These are phyloP conservation scores for Solen grandis DNA, from an alignment of 1,140 invertebrate species.

Conservation along the genomic window DNA sequence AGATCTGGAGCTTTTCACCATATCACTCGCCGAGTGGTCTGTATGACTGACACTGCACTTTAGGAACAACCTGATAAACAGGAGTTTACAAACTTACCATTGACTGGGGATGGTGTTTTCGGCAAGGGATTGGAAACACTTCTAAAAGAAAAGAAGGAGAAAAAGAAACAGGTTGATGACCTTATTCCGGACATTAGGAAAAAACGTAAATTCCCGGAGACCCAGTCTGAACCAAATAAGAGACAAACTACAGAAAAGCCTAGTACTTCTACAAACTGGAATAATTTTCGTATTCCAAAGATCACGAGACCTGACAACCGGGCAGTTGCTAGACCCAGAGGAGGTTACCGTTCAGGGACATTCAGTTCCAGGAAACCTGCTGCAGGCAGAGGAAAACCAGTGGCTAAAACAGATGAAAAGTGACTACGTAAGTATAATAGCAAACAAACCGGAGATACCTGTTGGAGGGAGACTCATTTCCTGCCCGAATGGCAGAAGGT, in stretches of 20 bases:
- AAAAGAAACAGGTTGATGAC: constrained; percentile 32
- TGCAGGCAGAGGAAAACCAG: not conserved
- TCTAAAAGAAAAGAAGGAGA: constrained; percentile 22
- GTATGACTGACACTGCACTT: constrained; percentile 4
- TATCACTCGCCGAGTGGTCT: not conserved
- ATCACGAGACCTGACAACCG: constrained; percentile 5
- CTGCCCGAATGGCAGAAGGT: constrained; percentile 27
- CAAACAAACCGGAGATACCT: constrained; percentile 22
- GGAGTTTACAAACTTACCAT: too few species aligned
- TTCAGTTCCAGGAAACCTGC: not conserved
- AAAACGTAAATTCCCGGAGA: constrained; percentile 6
- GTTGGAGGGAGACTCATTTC: constrained; percentile 31
- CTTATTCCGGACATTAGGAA: constrained; percentile 28
- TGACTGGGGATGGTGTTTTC: constrained; percentile 39
- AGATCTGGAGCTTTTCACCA: too few species aligned
- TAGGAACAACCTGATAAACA: constrained; percentile 6
- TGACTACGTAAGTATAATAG: constrained; percentile 20
- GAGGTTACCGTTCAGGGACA: not conserved
- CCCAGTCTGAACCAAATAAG: not conserved
- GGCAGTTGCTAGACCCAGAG: not conserved
- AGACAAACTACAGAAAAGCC: constrained; percentile 8
- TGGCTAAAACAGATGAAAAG: too few species aligned
- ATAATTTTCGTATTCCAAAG: constrained; percentile 34
- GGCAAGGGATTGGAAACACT: constrained; percentile 8
- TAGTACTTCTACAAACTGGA: constrained; percentile 1